phyloP scores from a whole-genome alignment of 2,888 invertebrate species.

The Cyrtodaria siliqua region DNA sequence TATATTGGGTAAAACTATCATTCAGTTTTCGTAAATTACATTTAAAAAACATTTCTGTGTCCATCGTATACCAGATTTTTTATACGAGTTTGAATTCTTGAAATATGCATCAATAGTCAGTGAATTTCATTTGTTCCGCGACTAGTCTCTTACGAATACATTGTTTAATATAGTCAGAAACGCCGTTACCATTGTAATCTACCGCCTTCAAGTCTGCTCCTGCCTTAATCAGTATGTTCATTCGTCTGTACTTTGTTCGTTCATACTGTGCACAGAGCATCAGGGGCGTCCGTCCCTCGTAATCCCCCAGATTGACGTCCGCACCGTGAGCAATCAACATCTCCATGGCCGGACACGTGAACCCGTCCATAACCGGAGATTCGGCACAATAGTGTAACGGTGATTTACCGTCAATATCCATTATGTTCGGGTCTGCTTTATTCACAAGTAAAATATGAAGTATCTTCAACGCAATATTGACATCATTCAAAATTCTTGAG shows the following conservation, averaged over 20 bases:
- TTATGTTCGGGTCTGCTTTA: constrained; percentile 21
- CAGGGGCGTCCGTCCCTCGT: constrained; percentile 19
- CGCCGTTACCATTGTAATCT: too few relatives aligned
- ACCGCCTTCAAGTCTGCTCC: too few relatives aligned
- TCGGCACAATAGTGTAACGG: constrained; percentile 19
- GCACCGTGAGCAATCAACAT: constrained; percentile 27
- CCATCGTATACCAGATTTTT: too few relatives aligned
- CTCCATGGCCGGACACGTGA: constrained; percentile 23
- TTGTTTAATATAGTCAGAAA: too few relatives aligned
- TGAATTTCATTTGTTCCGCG: too few relatives aligned
- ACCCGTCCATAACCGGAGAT: constrained; percentile 13
- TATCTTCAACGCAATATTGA: constrained; percentile 4
- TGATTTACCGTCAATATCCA: constrained; percentile 18
- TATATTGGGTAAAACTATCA: too few relatives aligned
- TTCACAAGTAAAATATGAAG: not conserved
- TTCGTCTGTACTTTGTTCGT: constrained; percentile 16
- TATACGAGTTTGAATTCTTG: too few relatives aligned
- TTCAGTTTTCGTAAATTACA: too few relatives aligned
- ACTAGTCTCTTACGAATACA: too few relatives aligned
- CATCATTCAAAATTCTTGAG: not conserved
- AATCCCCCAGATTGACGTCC: constrained; percentile 18
- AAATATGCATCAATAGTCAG: too few relatives aligned
- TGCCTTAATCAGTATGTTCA: too few relatives aligned
- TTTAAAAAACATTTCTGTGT: too few relatives aligned
- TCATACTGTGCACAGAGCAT: constrained; percentile 21